Base-by-base conservation (phyloP, 1,140 invertebrate species). In the Lepidurus arcticus region DNA sequence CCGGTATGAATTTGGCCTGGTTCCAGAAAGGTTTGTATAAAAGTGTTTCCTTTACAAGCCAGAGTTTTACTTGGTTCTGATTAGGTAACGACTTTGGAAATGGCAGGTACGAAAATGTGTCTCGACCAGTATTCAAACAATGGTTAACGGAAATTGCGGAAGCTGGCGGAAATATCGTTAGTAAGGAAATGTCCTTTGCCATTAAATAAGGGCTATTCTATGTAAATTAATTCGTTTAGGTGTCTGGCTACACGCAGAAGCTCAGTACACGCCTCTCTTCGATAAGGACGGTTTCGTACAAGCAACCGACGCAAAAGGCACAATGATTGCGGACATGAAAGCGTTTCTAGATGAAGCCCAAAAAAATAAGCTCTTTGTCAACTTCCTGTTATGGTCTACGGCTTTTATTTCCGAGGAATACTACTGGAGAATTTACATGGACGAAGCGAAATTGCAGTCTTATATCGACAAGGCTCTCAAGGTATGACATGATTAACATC, bases 231-330 rank as follows among this genome's bases (percentile, higher is more conserved):
- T 26, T 73, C 21, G 24, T 42, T 73, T 11, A 87, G 86, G 86
- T 42, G 81, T 85, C 1, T 87, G 86, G 86, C 44, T 86, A 8
- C 86, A 87, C 80, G 83, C 86, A 8, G 85, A 86, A 74, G 86
- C 85, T 7, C 81, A 84, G 44, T 83, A 82, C 42, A 84, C 85
- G 1, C 82, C 82, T 8, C 45, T 79, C 42, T 83, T 80, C 47
- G 79, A 83, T 73, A 43, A 21, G 7, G 77, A 82, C 45, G 82
- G 82, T n/a, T 82, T 77, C 47, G 82, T 82, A 8, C 76, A 76
- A 11, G 81, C 73, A 11, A 80, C 81, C 10, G 82, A 83, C 34
- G 42, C 65, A 9, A 75, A 53, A 9, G 77, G 79, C 1, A 83
- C 80, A 5, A 77, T 82, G 10, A 81, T 83, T 26, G 34, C n/a